phyloP scores from a whole-genome alignment of 1,140 invertebrate species.

The Solen grandis region DNA sequence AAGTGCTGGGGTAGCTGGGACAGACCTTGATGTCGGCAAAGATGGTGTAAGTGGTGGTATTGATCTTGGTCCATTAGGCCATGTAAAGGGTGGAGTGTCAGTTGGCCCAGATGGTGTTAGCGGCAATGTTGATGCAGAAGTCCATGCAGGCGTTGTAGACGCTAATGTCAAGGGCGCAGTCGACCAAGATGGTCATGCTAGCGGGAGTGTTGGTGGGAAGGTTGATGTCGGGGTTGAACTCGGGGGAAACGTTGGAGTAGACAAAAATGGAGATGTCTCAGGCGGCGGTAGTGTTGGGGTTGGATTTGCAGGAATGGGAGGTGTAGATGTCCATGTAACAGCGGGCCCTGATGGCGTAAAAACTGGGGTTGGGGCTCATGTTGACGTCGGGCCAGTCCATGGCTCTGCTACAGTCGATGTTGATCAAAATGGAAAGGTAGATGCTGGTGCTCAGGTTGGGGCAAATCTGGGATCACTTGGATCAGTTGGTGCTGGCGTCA shows the following conservation, averaged over 20 bases:
- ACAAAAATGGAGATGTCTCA: constrained; percentile 22
- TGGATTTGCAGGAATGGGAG: constrained; percentile 19
- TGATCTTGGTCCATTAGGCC: constrained; percentile 11
- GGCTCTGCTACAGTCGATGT: constrained; percentile 5
- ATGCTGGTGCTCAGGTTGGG: constrained; percentile 6
- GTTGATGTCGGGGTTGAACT: constrained; percentile 25
- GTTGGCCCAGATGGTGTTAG: constrained; percentile 48
- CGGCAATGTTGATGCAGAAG: constrained; percentile 10
- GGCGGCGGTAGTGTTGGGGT: constrained; percentile 20
- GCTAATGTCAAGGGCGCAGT: constrained; percentile 23
- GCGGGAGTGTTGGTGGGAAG: constrained; percentile 25
- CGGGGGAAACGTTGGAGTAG: constrained; percentile 25
- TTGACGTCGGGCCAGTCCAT: constrained; percentile 24
- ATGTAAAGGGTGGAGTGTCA: constrained; percentile 35
- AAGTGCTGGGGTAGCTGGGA: no score
- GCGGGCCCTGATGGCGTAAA: constrained; percentile 35
- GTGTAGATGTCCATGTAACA: constrained; percentile 24
- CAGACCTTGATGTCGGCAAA: constrained; percentile 54
- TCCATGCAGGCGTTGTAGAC: constrained; percentile 40
- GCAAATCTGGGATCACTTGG: constrained; percentile 9
- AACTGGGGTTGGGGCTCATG: constrained; percentile 15
- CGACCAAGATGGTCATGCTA: constrained; percentile 25
- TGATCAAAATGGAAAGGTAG: constrained; percentile 25
- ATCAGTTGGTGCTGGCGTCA: background rate
- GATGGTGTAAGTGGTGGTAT: no score